Base-by-base conservation (phyloP, 2,888 invertebrate species). In the Pachliopta kotzebuea region DNA sequence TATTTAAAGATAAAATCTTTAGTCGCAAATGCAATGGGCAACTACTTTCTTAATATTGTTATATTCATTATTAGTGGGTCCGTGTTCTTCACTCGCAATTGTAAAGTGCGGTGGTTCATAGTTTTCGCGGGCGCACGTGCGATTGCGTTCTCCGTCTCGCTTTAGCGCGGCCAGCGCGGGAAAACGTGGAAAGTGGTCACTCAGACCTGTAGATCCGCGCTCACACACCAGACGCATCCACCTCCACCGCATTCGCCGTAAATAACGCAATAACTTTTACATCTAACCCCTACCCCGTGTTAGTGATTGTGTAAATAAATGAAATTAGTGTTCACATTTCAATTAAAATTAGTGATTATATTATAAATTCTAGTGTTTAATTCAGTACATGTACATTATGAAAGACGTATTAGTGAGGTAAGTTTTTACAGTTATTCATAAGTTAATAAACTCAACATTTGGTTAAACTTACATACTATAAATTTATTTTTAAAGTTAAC, bases 161-260 rank as follows among this genome's bases (percentile, higher is more conserved):
- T 67, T 54, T 31, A 70, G 62, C 71, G 37, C 14, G 1, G 70
- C 52, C 64, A 74, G 72, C 82, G 89, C 86, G 88, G 90, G 88
- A 81, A 87, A 85, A 75, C 76, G 70, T 78, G 80, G 80, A 78
- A 69, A 82, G 83, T 80, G 74, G 80, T 67, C 84, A 62, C 68
- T 68, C 75, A 90, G 90, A 90, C 87, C 86, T 88, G 88, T 88
- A 85, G 87, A 84, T 85, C 84, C 84, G 74, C 81, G 81, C 81
- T 83, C 69, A 76, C 70, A 71, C 84, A 65, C 29, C 72, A 76
- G 81, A 85, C 90, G 90, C 80, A 75, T 81, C 73, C 68, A 68
- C 58, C 62, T 76, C 79, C 77, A 74, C 68, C 65, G 63, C 60
- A 65, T 57, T 45, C 45, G 65, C 63, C 65, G 67, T 67, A 70